phyloP scores from a whole-genome alignment of 2,113 vertebrate species.

The Plotosus lineatus region DNA sequence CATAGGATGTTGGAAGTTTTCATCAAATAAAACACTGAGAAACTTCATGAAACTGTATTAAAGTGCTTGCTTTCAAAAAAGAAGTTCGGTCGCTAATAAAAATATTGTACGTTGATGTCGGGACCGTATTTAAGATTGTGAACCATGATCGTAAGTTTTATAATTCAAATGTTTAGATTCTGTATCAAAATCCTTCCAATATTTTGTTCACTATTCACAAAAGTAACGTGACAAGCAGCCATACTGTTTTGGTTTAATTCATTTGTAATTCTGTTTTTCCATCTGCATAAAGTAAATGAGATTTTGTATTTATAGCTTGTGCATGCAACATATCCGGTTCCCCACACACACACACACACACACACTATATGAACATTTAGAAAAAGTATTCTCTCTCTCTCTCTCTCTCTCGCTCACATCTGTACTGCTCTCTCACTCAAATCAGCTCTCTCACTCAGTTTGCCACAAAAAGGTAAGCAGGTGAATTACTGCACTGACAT shows the following conservation, averaged over 20 bases:
- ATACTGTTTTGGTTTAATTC: not conserved
- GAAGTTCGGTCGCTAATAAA: not conserved
- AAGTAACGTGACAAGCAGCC: not conserved
- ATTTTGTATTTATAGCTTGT: not conserved
- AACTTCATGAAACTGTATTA: too few relatives aligned
- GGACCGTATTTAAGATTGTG: not conserved
- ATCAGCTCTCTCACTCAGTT: not conserved
- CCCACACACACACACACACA: not conserved
- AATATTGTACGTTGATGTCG: not conserved
- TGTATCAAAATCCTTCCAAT: not conserved
- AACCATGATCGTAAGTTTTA: not conserved
- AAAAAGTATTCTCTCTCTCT: not conserved
- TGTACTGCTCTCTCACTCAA: too few relatives aligned
- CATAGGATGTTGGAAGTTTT: too few relatives aligned
- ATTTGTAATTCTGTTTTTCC: not conserved
- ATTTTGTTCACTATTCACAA: not conserved
- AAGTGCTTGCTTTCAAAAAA: too few relatives aligned
- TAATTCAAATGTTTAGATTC: not conserved
- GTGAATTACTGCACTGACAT: constrained; percentile 40
- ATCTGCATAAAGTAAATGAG: not conserved
- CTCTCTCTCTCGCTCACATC: constrained; percentile 20
- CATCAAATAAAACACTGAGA: too few relatives aligned
- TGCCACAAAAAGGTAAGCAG: constrained; percentile 28
- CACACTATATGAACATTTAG: not conserved
- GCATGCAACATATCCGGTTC: not conserved